Conservation (phyloP, 2,888 invertebrate species). For the Watsonalla binaria region DNA sequence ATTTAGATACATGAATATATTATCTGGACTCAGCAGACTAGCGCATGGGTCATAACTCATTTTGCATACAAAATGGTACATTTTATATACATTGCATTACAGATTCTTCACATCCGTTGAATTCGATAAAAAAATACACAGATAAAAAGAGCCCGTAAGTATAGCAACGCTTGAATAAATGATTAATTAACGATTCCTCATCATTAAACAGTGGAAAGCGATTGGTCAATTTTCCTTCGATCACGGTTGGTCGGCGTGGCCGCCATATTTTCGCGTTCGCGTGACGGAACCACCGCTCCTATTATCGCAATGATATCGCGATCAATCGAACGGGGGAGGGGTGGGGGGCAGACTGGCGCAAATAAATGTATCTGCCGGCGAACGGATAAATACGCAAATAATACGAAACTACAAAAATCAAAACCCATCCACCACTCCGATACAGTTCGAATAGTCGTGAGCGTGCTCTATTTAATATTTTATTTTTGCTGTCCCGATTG, state of each 20-base stretch:
- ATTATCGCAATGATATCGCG: conserved; percentile 79
- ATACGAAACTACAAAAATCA: conserved; percentile 80
- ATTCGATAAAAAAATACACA: too few species aligned
- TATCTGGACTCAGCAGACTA: too few species aligned
- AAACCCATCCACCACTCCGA: conserved; percentile 76
- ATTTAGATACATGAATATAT: too few species aligned
- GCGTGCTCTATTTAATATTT: conserved; percentile 44
- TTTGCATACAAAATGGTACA: too few species aligned
- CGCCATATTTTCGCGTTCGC: conserved; percentile 58
- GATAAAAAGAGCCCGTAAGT: too few species aligned
- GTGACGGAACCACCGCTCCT: conserved; percentile 62
- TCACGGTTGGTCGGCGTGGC: conserved; percentile 34
- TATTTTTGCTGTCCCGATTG: neutral
- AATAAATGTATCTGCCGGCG: conserved; percentile 77
- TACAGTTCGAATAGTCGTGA: conserved; percentile 33
- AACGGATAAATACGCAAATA: conserved; percentile 78
- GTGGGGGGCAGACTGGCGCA: conserved; percentile 45
- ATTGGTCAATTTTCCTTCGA: conserved; percentile 29
- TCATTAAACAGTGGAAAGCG: neutral
- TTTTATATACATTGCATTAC: too few species aligned
- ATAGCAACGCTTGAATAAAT: too few species aligned
- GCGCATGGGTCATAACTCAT: too few species aligned
- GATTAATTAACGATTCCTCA: neutral
- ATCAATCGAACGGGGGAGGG: conserved; percentile 69
- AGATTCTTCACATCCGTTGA: too few species aligned